Conservation (phyloP, 2,797 vertebrate species). For the Sebastes cheni region DNA sequence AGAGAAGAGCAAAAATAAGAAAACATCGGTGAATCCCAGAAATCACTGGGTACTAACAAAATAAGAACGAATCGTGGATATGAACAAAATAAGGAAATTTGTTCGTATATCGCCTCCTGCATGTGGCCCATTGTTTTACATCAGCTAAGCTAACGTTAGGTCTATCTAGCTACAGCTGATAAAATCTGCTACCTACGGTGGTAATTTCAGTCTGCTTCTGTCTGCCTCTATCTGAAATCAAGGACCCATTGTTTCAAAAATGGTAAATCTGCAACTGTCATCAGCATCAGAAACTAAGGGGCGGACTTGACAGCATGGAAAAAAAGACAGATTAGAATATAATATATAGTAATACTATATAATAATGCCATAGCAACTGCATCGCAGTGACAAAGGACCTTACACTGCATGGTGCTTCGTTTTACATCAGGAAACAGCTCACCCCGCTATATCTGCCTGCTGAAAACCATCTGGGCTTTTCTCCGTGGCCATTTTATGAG, state of each 20-base stretch:
- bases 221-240: not conserved
- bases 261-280: not conserved
- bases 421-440: conserved; percentile 53
- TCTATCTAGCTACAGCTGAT: not conserved
- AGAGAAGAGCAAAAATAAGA: too few relatives aligned
- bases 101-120: too few relatives aligned
- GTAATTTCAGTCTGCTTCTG: not conserved
- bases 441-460: conserved; percentile 29
- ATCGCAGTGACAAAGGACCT: conserved; percentile 1
- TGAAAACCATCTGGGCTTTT: conserved; percentile 64
- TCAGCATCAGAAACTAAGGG: not conserved
- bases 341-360: not conserved
- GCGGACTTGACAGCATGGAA: not conserved
- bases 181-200: not conserved
- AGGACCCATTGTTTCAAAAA: not conserved
- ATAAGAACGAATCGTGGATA: too few relatives aligned
- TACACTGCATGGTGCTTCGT: conserved; percentile 21
- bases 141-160: not conserved
- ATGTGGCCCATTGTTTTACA: not conserved
- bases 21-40: too few relatives aligned
- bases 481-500: conserved; percentile 57
- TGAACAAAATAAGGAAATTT: too few relatives aligned
- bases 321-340: not conserved
- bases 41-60: too few relatives aligned
- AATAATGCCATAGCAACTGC: not conserved